Conservation (phyloP, 2,888 invertebrate species). For the Cabera pusaria region DNA sequence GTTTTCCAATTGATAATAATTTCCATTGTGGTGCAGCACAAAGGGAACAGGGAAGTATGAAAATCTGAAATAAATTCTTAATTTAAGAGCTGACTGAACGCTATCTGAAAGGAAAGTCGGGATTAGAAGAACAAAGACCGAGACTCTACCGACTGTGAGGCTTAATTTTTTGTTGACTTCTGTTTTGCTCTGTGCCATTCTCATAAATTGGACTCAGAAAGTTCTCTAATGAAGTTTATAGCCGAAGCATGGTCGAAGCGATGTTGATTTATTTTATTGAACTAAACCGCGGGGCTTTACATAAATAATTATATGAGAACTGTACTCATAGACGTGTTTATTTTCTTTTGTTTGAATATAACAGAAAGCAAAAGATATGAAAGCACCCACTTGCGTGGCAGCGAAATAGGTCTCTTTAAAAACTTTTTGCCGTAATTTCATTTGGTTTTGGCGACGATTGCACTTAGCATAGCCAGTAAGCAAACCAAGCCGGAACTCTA, state of each 20-base stretch:
- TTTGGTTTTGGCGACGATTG: conserved; percentile 27
- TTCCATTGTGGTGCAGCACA: conserved; percentile 79
- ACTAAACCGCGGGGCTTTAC: conserved; percentile 19
- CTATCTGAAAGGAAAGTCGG: conserved; percentile 74
- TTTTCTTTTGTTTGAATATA: conserved; percentile 1
- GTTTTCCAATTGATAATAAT: conserved; percentile 80
- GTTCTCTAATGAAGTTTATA: conserved; percentile 44
- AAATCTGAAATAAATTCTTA: conserved; percentile 80
- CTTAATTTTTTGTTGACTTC: conserved; percentile 66
- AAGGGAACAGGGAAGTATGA: conserved; percentile 75
- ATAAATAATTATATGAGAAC: conserved; percentile 8
- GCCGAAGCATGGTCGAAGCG: conserved; percentile 27
- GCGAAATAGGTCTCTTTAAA: too few relatives aligned
- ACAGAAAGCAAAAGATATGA: conserved; percentile 1
- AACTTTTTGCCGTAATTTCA: conserved; percentile 14
- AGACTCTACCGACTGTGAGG: conserved; percentile 52
- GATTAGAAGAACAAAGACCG: conserved; percentile 74
- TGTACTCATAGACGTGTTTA: not conserved
- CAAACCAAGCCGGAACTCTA: conserved; percentile 26
- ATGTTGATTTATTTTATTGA: conserved; percentile 30
- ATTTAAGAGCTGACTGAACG: conserved; percentile 77
- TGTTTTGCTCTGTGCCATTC: conserved; percentile 60
- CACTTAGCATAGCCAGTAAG: conserved; percentile 24
- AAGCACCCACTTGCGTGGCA: too few relatives aligned
- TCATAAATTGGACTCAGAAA: conserved; percentile 49